phyloP scores from a whole-genome alignment of 2,888 invertebrate genomes.

The Diadromus collaris region DNA sequence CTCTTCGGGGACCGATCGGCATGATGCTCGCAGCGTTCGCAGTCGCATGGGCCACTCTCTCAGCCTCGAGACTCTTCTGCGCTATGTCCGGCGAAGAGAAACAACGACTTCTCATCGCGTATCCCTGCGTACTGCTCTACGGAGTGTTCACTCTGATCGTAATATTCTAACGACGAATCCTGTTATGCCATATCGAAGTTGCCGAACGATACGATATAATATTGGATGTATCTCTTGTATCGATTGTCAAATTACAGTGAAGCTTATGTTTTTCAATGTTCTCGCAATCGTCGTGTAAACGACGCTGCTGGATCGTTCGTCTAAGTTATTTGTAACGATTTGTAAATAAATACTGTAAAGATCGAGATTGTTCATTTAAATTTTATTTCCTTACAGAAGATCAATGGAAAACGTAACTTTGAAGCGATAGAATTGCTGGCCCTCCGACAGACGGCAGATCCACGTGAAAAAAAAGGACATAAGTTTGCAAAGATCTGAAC shows the following conservation, averaged over 20 bases:
- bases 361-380: neutral
- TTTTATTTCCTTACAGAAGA: neutral
- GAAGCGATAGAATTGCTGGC: too few relatives aligned
- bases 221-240: neutral
- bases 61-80: constrained; percentile 95
- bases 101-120: constrained; percentile 93
- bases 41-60: constrained; percentile 94
- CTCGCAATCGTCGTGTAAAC: neutral
- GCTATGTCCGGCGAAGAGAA: constrained; percentile 94
- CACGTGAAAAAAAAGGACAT: too few relatives aligned
- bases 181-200: neutral
- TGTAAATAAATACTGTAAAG: constrained; percentile 43
- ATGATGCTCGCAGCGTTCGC: constrained; percentile 85
- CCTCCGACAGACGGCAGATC: too few relatives aligned
- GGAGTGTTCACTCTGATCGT: constrained; percentile 96
- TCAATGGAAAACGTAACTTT: neutral
- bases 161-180: constrained; percentile 86
- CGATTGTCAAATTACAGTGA: constrained; percentile 20
- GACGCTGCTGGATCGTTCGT: constrained; percentile 10
- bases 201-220: neutral
- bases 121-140: constrained; percentile 96
- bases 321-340: constrained; percentile 59
- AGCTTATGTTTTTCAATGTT: constrained; percentile 30
- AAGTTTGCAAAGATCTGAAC: too few relatives aligned
- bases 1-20: constrained; percentile 88